Evolutionary conservation across 1,140 invertebrate genomes (phyloP), one percentile per base, ranked within the genome.

Genomic region (Oppia nitens): DNA sequence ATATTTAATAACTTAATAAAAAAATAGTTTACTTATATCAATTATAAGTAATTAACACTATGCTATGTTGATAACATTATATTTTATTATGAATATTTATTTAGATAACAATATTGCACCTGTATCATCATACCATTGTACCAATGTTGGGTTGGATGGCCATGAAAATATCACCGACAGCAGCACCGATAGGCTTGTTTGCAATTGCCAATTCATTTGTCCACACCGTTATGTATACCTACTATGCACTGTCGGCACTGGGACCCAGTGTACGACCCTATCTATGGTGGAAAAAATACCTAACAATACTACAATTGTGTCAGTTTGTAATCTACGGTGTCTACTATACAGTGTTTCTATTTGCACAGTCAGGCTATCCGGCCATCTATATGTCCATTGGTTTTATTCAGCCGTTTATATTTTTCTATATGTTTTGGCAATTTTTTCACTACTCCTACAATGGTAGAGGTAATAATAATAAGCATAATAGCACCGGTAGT

Each of bases 131-230:
- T 17, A 40, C 17, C 6, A 40, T 40, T 9, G 32, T 40, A 9
- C 32, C 32, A 9, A 17, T 17, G 17, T 40, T 40, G 32, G 32
- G 32, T 40, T 40, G 32, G 32, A 9, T 40, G 6, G 32, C 32
- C 32, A 6, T 40, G 6, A 40, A 17, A 40, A 17, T 40, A 40
- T 6, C 32, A 9, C 32, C 32, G 17, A 40, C 32, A 9, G 6
- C 32, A 9, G 17, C 32, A 17, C 32, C 32, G 17, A 40, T 40
- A 40, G 32, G 32, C 6, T 17, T 40, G 6, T 40, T 40, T 40
- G 6, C 32, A 40, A 40, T 40, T 9, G 32, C 91, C 64, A 93
- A 92, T 72, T 86, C 85, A 12, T 87, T 88, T 66, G 87, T 95
- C 3, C 91, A 75, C 60, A 66, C 73, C 2, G 60, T 77, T 55